Evolutionary conservation across 2,888 invertebrate species (phyloP).

Genomic region (Drosophila paranaensis): DNA sequence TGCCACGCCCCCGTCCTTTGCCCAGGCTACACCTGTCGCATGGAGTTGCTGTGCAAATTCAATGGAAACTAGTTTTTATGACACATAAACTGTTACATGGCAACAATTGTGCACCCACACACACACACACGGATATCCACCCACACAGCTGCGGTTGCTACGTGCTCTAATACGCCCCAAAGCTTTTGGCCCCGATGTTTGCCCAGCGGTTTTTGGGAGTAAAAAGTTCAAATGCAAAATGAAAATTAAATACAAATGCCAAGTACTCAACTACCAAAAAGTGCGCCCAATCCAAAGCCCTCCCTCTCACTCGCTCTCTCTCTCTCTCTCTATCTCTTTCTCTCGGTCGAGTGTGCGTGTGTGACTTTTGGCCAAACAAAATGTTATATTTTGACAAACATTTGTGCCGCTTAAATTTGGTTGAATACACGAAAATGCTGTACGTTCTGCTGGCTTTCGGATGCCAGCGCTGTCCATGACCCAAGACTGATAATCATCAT

Average conservation of each 20-base stretch:
- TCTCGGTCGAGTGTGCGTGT: slow-evolving; percentile 9
- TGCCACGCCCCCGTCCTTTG: background rate
- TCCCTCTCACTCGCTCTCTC: background rate
- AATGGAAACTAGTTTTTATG: slow-evolving; percentile 77
- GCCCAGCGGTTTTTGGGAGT: slow-evolving; percentile 54
- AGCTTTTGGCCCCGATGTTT: slow-evolving; percentile 60
- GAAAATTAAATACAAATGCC: slow-evolving; percentile 79
- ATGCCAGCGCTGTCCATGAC: slow-evolving; percentile 6
- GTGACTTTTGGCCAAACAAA: slow-evolving; percentile 62
- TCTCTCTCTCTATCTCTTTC: background rate
- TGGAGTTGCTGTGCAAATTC: slow-evolving; percentile 51
- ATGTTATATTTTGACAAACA: slow-evolving; percentile 59
- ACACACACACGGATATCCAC: slow-evolving; percentile 6
- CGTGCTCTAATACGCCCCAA: slow-evolving; percentile 59
- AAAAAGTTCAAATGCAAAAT: slow-evolving; percentile 79
- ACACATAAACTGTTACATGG: slow-evolving; percentile 72
- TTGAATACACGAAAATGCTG: slow-evolving; percentile 36
- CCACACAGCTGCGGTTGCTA: slow-evolving; percentile 23
- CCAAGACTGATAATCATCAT: background rate
- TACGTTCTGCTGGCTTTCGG: slow-evolving; percentile 11
- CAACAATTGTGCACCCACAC: slow-evolving; percentile 52
- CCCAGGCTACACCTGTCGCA: slow-evolving; percentile 27
- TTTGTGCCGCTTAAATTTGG: slow-evolving; percentile 53
- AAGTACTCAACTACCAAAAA: slow-evolving; percentile 56
- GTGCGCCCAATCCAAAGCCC: slow-evolving; percentile 12